Base-by-base conservation (phyloP, 1,140 invertebrate genomes). In the Battus philenor region DNA sequence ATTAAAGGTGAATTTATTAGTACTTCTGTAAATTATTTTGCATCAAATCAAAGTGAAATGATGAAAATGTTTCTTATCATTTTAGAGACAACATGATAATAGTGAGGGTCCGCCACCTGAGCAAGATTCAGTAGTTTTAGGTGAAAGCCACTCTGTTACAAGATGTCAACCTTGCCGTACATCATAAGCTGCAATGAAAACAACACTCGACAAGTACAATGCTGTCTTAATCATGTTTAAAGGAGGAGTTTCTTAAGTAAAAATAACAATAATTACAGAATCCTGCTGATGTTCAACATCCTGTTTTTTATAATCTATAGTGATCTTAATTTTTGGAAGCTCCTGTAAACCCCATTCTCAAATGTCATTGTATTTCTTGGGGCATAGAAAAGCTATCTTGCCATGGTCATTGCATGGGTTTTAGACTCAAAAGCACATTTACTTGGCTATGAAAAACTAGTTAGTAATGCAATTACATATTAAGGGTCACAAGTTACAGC, bases 11-110 rank as follows among this genome's bases (percentile, higher is more conserved):
- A 56, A 17, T 30, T 20, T 20, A 10, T 44, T n/a, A 29, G 32
- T 44, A 30, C 30, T 44, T 44, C 16, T 22, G 11, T 44, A 16
- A 9, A 11, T 22, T 22, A 16, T 10, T 7, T 18, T 30, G 18
- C 26, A 12, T 32, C 24, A 31, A 22, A 16, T 31, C 11, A 47
- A 10, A 13, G 9, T 20, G 33, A 2, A 12, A 54, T 38, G n/a
- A 27, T 9, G 16, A 20, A 20, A 20, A 3, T 20, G 33, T n/a
- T 44, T 47, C 31, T 39, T 31, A 68, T 39, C 26, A 59, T 89
- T 88, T 52, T 82, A 92, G 90, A 87, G 90, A 60, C 86, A 90
- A 62, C 89, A 92, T 59, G 90, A 91, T 53, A 90, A 84, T 67
- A 89, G 88, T 47, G 88, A 90, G 71, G 86, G 90, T 24, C 85